phyloP scores from a whole-genome alignment of 2,113 vertebrate species.

The Mastomys coucha region DNA sequence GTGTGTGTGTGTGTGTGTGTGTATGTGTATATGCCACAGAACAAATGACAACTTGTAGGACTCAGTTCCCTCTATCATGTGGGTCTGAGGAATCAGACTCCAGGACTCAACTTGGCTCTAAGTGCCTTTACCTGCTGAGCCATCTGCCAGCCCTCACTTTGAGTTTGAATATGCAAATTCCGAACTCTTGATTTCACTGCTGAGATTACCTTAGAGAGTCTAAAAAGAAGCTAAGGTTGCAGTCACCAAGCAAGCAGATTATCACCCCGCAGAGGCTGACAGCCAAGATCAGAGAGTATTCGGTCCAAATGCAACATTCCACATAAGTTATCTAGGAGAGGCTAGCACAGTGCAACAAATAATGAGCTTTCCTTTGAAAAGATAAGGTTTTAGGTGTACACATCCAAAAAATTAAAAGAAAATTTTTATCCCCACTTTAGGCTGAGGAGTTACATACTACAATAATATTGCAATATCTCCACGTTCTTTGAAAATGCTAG shows the following conservation, averaged over 20 bases:
- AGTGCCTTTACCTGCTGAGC: neutral
- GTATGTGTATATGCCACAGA: fast-evolving
- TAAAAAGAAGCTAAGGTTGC: neutral
- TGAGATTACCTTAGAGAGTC: neutral
- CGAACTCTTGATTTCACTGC: neutral
- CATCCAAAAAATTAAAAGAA: neutral
- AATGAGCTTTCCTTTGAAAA: conserved; percentile 33
- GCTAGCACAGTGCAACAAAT: conserved; percentile 25
- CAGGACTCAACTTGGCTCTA: neutral
- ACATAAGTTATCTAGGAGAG: conserved; percentile 7
- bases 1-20: neutral
- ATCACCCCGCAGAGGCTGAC: neutral
- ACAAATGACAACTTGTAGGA: neutral
- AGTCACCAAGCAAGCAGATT: conserved; percentile 33
- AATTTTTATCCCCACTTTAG: conserved; percentile 32
- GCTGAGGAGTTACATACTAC: neutral
- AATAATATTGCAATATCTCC: neutral
- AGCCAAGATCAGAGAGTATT: conserved; percentile 37
- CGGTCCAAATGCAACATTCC: conserved; percentile 12
- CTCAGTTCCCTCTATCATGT: neutral
- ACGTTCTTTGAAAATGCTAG: conserved; percentile 24
- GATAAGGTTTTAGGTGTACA: neutral
- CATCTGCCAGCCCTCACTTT: neutral
- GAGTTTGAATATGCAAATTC: conserved; percentile 62
- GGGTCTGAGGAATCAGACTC: neutral